Evolutionary conservation across 2,888 invertebrate genomes (phyloP).

Genomic region (Zaprionus bogoriensis): DNA sequence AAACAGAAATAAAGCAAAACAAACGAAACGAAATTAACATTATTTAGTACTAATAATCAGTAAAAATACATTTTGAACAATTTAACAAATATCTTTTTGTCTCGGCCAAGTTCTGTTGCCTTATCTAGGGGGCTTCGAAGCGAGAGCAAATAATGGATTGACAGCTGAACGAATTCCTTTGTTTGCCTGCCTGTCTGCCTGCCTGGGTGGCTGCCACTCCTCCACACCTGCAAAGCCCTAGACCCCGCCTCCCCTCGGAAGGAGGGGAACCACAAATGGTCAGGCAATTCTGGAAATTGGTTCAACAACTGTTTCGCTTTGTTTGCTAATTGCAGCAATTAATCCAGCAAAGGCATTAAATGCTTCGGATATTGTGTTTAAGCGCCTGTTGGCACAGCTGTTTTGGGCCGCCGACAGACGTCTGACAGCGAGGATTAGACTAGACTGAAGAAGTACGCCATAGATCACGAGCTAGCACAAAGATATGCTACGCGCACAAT

Average conservation of each 20-base stretch:
- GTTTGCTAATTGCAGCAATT: slow-evolving; percentile 55
- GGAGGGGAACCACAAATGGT: slow-evolving; percentile 29
- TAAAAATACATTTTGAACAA: slow-evolving; percentile 64
- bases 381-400: slow-evolving; percentile 53
- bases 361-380: slow-evolving; percentile 31
- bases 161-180: slow-evolving; percentile 20
- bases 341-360: slow-evolving; percentile 40
- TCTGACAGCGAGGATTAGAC: slow-evolving; percentile 26
- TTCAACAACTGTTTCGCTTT: slow-evolving; percentile 60
- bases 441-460: slow-evolving; percentile 7
- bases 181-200: slow-evolving; percentile 15
- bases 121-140: not conserved
- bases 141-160: not conserved
- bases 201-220: too few species aligned
- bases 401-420: slow-evolving; percentile 21
- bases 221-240: not conserved
- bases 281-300: slow-evolving; percentile 44
- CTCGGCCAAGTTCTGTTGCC: not conserved
- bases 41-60: slow-evolving; percentile 76
- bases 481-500: not conserved
- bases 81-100: slow-evolving; percentile 54
- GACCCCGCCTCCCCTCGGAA: too few species aligned
- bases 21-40: slow-evolving; percentile 45
- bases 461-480: not conserved
- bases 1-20: slow-evolving; percentile 51